phyloP scores from a whole-genome alignment of 2,888 invertebrate species.

The Philhelius pedissequus region DNA sequence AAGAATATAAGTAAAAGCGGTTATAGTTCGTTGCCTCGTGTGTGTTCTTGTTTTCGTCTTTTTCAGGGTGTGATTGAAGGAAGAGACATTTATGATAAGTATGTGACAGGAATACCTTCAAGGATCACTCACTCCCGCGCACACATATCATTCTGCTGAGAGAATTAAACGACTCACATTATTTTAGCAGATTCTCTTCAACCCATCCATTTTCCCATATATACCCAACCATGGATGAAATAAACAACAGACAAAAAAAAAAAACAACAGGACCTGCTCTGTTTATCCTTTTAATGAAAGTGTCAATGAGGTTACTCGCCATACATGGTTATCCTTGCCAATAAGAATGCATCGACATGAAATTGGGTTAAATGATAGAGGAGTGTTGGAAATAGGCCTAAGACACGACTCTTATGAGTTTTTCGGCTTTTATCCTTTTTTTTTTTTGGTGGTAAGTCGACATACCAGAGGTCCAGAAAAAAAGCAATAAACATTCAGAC shows the following conservation, averaged over 20 bases:
- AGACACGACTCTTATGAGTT: neutral
- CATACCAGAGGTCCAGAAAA: neutral
- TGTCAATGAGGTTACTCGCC: conserved; percentile 49
- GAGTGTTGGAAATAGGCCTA: neutral
- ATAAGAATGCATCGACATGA: conserved; percentile 18
- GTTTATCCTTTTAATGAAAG: conserved; percentile 59
- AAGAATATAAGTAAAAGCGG: conserved; percentile 27
- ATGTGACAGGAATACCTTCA: conserved; percentile 55
- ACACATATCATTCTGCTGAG: conserved; percentile 44
- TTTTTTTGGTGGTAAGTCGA: neutral
- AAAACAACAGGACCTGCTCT: conserved; percentile 21
- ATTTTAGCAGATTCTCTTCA: neutral
- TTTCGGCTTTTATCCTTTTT: neutral
- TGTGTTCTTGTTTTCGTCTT: neutral
- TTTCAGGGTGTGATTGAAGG: conserved; percentile 43
- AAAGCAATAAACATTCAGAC: conserved; percentile 55
- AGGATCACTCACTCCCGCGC: conserved; percentile 26
- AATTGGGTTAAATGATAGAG: conserved; percentile 11
- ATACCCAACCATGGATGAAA: no score
- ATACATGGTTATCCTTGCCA: conserved; percentile 9
- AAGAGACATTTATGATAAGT: conserved; percentile 59
- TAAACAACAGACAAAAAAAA: no score
- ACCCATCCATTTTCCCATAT: neutral
- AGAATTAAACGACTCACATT: conserved; percentile 60
- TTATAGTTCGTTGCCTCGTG: conserved; percentile 26